Evolutionary conservation across 2,888 invertebrate species (phyloP).

Genomic region (Neelides folsomi): DNA sequence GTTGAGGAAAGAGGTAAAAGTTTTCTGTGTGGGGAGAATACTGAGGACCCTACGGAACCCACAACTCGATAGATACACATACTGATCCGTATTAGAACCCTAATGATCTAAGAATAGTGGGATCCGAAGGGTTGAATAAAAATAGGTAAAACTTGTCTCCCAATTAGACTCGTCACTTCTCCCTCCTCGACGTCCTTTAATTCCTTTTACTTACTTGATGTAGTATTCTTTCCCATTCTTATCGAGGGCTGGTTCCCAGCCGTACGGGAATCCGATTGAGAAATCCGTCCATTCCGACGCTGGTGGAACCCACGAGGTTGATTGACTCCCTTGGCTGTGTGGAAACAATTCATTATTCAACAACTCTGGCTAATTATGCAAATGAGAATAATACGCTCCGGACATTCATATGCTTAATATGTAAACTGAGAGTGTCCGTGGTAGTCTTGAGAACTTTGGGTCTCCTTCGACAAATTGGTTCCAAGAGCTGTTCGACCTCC

Average conservation of each 20-base stretch:
- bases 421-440: too few species aligned
- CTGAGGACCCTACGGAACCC: not conserved
- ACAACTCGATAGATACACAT: not conserved
- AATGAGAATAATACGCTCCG: not conserved
- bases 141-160: constrained; percentile 1
- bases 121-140: constrained; percentile 9
- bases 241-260: constrained; percentile 81
- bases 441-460: too few species aligned
- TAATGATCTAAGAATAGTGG: not conserved
- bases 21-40: constrained; percentile 24
- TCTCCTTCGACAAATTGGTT: too few species aligned
- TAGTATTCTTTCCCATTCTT: constrained; percentile 63
- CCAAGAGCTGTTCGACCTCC: too few species aligned
- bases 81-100: not conserved
- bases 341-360: constrained; percentile 28
- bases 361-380: constrained; percentile 3
- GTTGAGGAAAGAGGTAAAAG: constrained; percentile 1
- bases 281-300: constrained; percentile 57
- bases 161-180: too few species aligned
- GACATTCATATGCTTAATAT: too few species aligned
- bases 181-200: too few species aligned
- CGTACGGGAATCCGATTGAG: constrained; percentile 52
- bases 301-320: constrained; percentile 79
- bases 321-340: constrained; percentile 67
- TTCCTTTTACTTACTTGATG: constrained; percentile 52